These are phyloP conservation scores for Merodon equestris DNA, from an alignment of 2,888 invertebrate genomes.

Conservation along the genomic window DNA sequence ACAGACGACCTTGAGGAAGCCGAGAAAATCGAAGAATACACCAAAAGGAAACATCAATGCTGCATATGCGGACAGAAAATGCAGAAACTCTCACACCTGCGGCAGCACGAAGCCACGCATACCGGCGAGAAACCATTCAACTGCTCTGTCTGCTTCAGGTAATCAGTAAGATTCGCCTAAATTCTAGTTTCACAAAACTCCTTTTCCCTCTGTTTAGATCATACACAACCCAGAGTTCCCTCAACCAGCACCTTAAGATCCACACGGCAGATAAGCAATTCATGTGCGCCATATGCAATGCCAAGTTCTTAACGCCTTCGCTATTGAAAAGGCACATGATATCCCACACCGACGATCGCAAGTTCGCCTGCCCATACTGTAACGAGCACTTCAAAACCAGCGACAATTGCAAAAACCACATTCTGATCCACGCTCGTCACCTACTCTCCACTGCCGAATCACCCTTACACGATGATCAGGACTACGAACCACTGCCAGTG, in stretches of 20 bases:
- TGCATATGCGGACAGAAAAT: constrained; percentile 68
- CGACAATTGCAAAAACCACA: constrained; percentile 62
- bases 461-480: background rate
- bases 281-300: constrained; percentile 60
- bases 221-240: constrained; percentile 62
- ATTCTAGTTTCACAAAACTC: background rate
- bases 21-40: constrained; percentile 30
- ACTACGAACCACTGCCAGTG: background rate
- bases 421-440: constrained; percentile 55
- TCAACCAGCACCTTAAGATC: constrained; percentile 68
- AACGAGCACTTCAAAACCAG: constrained; percentile 61
- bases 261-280: constrained; percentile 62
- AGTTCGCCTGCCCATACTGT: constrained; percentile 68
- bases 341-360: constrained; percentile 59
- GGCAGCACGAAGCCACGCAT: constrained; percentile 68
- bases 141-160: constrained; percentile 71
- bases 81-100: constrained; percentile 50
- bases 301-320: constrained; percentile 62
- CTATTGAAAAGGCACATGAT: constrained; percentile 67
- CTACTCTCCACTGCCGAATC: constrained; percentile 28
- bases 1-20: constrained; percentile 8
- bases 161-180: background rate
- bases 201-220: constrained; percentile 46
- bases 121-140: constrained; percentile 65
- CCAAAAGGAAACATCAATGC: constrained; percentile 56